Conservation (phyloP, 2,797 vertebrate genomes). For the Acanthornis magna region DNA sequence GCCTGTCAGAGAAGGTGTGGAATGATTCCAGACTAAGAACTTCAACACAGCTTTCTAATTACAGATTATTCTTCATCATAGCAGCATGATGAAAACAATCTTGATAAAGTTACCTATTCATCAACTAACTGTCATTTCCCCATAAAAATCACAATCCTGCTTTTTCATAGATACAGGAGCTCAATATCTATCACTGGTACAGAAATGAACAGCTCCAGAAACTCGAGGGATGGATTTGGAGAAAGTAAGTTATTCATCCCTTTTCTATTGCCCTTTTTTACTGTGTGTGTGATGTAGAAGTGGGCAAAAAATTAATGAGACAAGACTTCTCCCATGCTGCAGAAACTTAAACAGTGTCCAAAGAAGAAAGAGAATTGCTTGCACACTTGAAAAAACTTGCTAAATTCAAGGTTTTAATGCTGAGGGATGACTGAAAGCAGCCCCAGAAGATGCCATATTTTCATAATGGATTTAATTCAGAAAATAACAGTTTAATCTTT, state of each 20-base stretch:
- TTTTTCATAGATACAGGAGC: not conserved
- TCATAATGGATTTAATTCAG: not conserved
- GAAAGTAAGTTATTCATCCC: not conserved
- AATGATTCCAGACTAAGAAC: conserved; percentile 4
- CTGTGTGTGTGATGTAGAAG: not conserved
- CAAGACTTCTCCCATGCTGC: not conserved
- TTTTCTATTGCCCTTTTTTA: not conserved
- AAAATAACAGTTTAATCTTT: not conserved
- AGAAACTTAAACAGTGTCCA: not conserved
- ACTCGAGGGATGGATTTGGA: not conserved
- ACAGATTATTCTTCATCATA: conserved; percentile 30
- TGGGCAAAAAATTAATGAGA: not conserved
- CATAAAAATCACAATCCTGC: not conserved
- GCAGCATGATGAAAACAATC: conserved; percentile 23
- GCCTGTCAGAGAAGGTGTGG: not conserved
- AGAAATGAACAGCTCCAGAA: not conserved
- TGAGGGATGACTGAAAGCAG: not conserved
- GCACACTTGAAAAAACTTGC: not conserved
- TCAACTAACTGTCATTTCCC: conserved; percentile 8
- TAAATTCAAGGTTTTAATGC: not conserved
- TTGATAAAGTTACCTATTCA: conserved; percentile 41
- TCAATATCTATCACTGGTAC: not conserved
- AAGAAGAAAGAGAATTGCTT: not conserved
- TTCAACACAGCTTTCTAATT: conserved; percentile 17
- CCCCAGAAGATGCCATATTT: not conserved